Base-by-base conservation (phyloP, 2,888 invertebrate genomes). In the Siphlonurus alternatus region DNA sequence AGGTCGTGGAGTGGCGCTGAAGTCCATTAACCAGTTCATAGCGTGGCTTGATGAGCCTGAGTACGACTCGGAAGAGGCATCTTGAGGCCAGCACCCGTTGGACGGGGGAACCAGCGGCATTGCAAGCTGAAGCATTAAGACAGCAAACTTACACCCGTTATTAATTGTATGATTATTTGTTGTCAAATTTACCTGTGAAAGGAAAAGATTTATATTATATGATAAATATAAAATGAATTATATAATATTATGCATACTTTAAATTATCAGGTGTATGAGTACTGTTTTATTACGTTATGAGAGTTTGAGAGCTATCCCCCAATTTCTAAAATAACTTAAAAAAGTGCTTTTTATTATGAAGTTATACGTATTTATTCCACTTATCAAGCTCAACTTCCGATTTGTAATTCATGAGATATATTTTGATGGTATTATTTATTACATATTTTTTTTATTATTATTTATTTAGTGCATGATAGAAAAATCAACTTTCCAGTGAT, bases 1-100 rank as follows among this genome's bases (percentile, higher is more conserved):
- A 72, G 93, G 93, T 71, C 92, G 91, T 81, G 87, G 86, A 69
- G 85, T 89, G 56, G 86, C 88, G 71, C 74, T 86, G 70, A 85
- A 83, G 74, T 84, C 87, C 70, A 79, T 89, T 67, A 85, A 84
- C 65, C 84, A 85, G 69, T 87, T 88, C 79, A 85, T 87, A 77
- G 83, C 83, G 61, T 81, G 81, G 72, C 78, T 88, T 69, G 81
- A 81, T 72, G 86, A 87, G 74, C 81, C 79, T 63, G 86, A 86
- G 70, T 84, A 84, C 2, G 23, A 18, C 18, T 59, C 59, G 1
- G 53, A 23, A 7, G 64, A 64, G 19, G 60, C 53, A 19, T 25
- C 51, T 2, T 61, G 53, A 61, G 53, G 19, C 7, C 38, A 38
- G 38, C n/a, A n/a, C n/a, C n/a, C n/a, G n/a, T n/a, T n/a, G n/a